Base-by-base conservation (phyloP, 2,888 invertebrate genomes). In the Mythimna albipuncta region DNA sequence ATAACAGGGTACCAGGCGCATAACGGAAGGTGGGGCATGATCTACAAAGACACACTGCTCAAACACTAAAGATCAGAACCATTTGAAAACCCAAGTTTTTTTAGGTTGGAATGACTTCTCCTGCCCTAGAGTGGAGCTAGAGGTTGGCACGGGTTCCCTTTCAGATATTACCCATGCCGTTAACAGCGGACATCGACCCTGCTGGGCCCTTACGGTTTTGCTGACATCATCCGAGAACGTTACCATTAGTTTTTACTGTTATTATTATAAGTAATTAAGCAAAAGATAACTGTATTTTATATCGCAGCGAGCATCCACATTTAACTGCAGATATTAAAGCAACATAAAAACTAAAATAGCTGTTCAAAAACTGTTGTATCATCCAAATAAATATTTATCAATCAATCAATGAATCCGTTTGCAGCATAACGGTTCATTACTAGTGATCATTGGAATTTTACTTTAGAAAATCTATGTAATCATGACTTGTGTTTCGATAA, bases 351-450 rank as follows among this genome's bases (percentile, higher is more conserved):
- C 35, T 11, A 26, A 44, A 5, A 47, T 19, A 44, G 21, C 38
- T 21, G 13, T 58, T 21, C 38, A 16, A 52, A 67, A 61, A 41
- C 16, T 16, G 61, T 64, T n/a, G 1, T 11, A 35, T 72, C 72
- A 76, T 76, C 32, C 21, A 54, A 44, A 65, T 55, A 50, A 6
- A 38, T 32, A 32, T 16, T 72, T 59, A 55, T 62, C 64, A 70
- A 76, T 70, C 64, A 57, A 72, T 58, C 52, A 71, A 62, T 50
- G 6, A 52, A 35, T 75, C 21, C n/a, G 11, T 44, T 64, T 66
- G 47, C 32, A 65, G 66, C 19, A 59, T 63, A 62, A 78, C 57
- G 63, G 79, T 10, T 72, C 65, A 72, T 77, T 58, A 75, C 63
- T 75, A 47, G 10, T 47, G n/a, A 67, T 44, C 35, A 58, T 21